phyloP scores from a whole-genome alignment of 2,113 vertebrate species.

The Puntigrus tetrazona region DNA sequence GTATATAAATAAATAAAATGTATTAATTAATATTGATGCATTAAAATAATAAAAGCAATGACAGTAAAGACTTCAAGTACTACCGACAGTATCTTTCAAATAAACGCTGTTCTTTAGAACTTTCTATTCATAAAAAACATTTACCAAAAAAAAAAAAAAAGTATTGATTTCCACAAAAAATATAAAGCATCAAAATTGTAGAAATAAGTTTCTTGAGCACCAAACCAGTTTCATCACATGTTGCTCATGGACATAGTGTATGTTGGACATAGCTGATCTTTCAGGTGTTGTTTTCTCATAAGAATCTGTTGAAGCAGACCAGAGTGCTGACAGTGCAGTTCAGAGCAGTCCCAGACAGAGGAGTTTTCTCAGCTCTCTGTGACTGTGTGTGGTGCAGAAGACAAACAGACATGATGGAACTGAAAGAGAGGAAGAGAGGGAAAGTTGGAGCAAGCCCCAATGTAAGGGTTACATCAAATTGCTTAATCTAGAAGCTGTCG shows the following conservation, averaged over 20 bases:
- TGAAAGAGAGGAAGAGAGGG: neutral
- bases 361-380: conserved; percentile 29
- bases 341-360: conserved; percentile 34
- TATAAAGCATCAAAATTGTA: no score
- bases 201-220: neutral
- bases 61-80: no score
- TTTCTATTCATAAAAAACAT: neutral
- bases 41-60: no score
- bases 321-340: neutral
- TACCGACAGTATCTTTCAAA: no score
- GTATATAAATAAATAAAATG: no score
- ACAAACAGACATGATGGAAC: neutral
- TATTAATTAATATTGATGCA: neutral
- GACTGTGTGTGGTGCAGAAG: conserved; percentile 1
- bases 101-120: no score
- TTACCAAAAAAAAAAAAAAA: neutral
- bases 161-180: neutral
- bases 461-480: conserved; percentile 19
- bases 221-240: conserved; percentile 2
- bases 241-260: conserved; percentile 34
- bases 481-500: conserved; percentile 51
- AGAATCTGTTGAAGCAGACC: conserved; percentile 38
- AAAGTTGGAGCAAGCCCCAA: neutral
- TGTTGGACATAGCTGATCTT: conserved; percentile 64
- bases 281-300: conserved; percentile 67